phyloP scores from a whole-genome alignment of 1,140 invertebrate species.

The Pectinophora gossypiella region DNA sequence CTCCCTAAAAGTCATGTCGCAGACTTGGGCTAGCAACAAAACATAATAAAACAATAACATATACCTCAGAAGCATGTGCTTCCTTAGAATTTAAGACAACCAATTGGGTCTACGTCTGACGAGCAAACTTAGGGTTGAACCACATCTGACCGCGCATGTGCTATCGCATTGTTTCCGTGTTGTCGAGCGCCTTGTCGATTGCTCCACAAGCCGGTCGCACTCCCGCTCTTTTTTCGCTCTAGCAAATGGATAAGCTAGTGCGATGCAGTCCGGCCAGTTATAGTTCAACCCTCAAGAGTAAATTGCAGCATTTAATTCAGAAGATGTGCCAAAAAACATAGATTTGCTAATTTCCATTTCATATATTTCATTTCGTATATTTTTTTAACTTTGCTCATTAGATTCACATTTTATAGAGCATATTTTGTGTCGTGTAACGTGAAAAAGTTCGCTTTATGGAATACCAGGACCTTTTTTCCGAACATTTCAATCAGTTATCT shows the following conservation, averaged over 20 bases:
- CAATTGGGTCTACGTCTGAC: constrained; percentile 41
- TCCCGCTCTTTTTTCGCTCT: too few species aligned
- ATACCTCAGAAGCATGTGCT: constrained; percentile 62
- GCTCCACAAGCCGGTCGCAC: too few species aligned
- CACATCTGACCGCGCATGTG: too few species aligned
- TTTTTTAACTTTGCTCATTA: neutral
- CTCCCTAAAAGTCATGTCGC: constrained; percentile 22
- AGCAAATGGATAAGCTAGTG: too few species aligned
- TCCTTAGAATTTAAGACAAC: constrained; percentile 55
- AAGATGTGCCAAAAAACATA: constrained; percentile 52
- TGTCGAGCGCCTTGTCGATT: too few species aligned
- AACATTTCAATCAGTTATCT: neutral
- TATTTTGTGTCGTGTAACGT: neutral
- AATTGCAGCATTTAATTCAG: constrained; percentile 19
- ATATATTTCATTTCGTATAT: neutral
- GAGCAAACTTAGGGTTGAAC: constrained; percentile 21
- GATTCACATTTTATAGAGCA: neutral
- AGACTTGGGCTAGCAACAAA: constrained; percentile 32
- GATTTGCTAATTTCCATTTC: too few species aligned
- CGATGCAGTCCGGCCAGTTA: too few species aligned
- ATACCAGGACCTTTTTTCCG: too few species aligned
- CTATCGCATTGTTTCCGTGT: too few species aligned
- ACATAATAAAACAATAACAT: constrained; percentile 39
- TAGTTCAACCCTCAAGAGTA: too few species aligned
- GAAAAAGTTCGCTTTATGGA: too few species aligned